phyloP scores from a whole-genome alignment of 2,113 vertebrate genomes.

The Mus pahari region DNA sequence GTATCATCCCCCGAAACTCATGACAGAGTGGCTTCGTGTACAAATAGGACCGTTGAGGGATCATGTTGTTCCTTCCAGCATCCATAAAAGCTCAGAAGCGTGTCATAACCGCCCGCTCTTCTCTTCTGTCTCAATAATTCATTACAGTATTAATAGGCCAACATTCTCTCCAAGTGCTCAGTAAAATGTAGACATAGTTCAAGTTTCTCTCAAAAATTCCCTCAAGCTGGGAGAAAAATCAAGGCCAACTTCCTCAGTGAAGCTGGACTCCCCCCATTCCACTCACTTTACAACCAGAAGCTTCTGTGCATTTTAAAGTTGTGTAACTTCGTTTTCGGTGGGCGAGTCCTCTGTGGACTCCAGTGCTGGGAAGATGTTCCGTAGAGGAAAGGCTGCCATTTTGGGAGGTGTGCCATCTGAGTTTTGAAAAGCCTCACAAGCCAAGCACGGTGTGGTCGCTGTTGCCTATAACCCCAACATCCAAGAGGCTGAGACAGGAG shows the following conservation, averaged over 20 bases:
- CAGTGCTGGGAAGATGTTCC: background rate
- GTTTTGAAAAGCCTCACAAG: background rate
- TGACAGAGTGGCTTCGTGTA: background rate
- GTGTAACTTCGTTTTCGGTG: background rate
- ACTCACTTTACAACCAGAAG: background rate
- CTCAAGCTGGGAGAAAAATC: background rate
- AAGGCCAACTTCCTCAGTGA: background rate
- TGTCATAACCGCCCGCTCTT: slow-evolving; percentile 48
- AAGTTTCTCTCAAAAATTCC: background rate
- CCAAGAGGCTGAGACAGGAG: background rate
- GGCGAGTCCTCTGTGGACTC: background rate
- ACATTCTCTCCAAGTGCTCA: background rate
- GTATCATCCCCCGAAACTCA: background rate
- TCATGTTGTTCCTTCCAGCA: slow-evolving; percentile 57
- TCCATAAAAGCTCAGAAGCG: slow-evolving; percentile 67
- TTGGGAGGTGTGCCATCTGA: no score
- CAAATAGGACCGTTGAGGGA: background rate
- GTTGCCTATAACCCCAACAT: background rate
- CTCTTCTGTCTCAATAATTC: slow-evolving; percentile 33
- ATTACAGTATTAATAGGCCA: background rate
- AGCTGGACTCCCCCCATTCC: background rate
- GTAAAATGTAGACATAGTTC: background rate
- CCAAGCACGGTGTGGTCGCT: background rate
- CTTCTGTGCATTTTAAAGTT: background rate
- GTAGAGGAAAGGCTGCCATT: background rate